These are phyloP conservation scores for Pitta sordida DNA, from an alignment of 2,113 vertebrate genomes.

Conservation along the genomic window DNA sequence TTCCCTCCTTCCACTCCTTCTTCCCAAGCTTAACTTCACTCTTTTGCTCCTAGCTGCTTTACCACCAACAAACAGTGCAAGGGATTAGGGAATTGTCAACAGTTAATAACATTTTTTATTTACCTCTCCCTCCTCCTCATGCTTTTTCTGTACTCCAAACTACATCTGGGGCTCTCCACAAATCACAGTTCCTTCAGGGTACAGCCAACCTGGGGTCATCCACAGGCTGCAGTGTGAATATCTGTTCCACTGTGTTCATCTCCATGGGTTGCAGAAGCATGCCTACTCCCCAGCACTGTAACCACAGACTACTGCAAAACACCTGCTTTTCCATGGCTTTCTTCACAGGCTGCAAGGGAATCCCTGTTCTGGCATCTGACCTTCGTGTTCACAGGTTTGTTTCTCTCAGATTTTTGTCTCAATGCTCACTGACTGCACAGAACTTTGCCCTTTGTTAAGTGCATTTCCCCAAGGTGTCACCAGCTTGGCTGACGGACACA, in stretches of 20 bases:
- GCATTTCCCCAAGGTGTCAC: background rate
- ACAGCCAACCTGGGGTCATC: background rate
- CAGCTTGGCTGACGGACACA: background rate
- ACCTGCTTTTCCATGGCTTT: background rate
- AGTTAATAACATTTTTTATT: background rate
- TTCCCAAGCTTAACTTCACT: background rate
- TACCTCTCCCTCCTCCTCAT: background rate
- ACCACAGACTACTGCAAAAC: background rate
- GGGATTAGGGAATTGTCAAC: fast-evolving
- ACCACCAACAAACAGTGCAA: fast-evolving
- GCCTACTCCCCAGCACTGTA: background rate
- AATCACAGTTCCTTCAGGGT: background rate
- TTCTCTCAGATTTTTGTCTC: background rate
- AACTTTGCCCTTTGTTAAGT: background rate
- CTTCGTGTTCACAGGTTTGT: fast-evolving
- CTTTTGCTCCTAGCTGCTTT: background rate
- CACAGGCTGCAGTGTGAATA: background rate
- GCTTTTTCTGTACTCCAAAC: background rate
- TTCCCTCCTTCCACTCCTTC: fast-evolving
- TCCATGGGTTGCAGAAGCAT: background rate
- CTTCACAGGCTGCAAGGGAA: background rate
- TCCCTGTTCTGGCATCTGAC: background rate
- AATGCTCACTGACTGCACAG: fast-evolving
- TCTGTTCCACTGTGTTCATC: background rate
- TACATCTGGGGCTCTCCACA: fast-evolving